A percentile compares a stretch with the other conserved stretches of the same genome.
Evolutionary conservation across 2,797 vertebrate species (phyloP).

Genomic region (Lerista edwardsae): DNA sequence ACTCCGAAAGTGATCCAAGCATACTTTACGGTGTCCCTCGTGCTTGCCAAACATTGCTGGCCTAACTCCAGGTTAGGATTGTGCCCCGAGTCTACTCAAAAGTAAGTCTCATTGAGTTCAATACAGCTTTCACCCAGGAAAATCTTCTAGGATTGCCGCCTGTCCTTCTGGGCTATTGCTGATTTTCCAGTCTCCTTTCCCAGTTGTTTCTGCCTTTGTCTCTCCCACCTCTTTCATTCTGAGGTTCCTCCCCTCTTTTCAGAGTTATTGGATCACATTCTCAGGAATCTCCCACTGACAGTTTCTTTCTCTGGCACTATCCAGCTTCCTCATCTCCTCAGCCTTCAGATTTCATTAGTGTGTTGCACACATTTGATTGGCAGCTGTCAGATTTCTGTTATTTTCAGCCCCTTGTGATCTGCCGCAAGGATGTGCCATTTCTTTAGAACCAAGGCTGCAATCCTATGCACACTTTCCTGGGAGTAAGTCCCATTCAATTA

Average conservation of each 20-base stretch:
- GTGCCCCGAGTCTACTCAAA: too few species aligned
- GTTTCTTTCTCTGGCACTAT: conserved; percentile 12
- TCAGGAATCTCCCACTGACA: conserved; percentile 29
- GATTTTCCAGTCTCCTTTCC: conserved; percentile 5
- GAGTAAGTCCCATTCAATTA: too few species aligned
- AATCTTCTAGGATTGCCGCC: too few species aligned
- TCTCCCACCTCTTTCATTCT: conserved; percentile 10
- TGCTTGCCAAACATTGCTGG: too few species aligned
- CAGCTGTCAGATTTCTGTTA: conserved; percentile 16
- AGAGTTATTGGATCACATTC: conserved; percentile 29
- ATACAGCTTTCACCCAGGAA: too few species aligned
- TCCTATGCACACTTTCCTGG: too few species aligned
- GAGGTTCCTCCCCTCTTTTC: conserved; percentile 28
- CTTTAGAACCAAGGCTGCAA: background rate
- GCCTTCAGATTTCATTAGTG: conserved; percentile 21
- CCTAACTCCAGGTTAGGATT: too few species aligned
- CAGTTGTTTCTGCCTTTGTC: background rate
- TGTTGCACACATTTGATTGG: background rate
- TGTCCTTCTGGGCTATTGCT: background rate
- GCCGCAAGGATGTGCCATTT: background rate
- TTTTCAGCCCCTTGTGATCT: background rate
- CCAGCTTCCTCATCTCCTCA: conserved; percentile 6
- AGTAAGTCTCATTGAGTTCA: too few species aligned
- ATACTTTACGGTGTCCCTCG: too few species aligned
- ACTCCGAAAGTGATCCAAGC: too few species aligned